A percentile compares a stretch with the other conserved stretches of the same genome.
Conservation (phyloP, 2,797 vertebrate species). For the Amblyopsis hoosieri region DNA sequence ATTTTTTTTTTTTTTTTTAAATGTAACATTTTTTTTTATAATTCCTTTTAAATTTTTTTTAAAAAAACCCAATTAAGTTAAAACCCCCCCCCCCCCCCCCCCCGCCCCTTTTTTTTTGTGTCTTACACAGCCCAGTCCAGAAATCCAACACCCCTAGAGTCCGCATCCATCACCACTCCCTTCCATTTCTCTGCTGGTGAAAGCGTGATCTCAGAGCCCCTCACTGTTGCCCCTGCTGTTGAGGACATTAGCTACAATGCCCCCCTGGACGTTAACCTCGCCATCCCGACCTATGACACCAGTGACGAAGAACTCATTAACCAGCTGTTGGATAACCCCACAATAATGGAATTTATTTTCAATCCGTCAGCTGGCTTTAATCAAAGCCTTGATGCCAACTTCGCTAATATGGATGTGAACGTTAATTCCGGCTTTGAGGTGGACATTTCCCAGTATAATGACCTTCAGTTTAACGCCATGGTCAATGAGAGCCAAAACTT, state of each 20-base stretch:
- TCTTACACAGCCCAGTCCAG: conserved; percentile 37
- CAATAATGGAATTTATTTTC: conserved; percentile 14
- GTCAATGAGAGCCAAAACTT: conserved; percentile 65
- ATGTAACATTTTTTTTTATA: too few species aligned
- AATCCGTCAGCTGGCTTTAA: conserved; percentile 25
- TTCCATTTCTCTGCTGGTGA: conserved; percentile 38
- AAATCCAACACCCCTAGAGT: conserved; percentile 38
- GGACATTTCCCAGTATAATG: conserved; percentile 68
- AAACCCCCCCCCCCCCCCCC: too few species aligned
- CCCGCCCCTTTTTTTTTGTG: neutral
- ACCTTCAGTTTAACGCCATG: conserved; percentile 72
- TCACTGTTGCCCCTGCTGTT: neutral
- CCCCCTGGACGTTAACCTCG: conserved; percentile 34
- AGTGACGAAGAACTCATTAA: conserved; percentile 6
- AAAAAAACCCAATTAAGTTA: too few species aligned
- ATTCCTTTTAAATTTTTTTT: too few species aligned
- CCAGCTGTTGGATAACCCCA: conserved; percentile 42
- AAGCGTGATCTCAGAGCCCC: conserved; percentile 26
- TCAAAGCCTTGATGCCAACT: conserved; percentile 15
- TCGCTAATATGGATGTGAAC: conserved; percentile 53
- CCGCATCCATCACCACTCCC: neutral
- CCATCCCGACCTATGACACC: conserved; percentile 3
- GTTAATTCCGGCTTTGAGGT: conserved; percentile 37
- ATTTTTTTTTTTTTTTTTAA: too few species aligned
- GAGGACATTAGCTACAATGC: conserved; percentile 48